Base-by-base conservation (phyloP, 2,113 vertebrate species). In the Osmerus mordax region DNA sequence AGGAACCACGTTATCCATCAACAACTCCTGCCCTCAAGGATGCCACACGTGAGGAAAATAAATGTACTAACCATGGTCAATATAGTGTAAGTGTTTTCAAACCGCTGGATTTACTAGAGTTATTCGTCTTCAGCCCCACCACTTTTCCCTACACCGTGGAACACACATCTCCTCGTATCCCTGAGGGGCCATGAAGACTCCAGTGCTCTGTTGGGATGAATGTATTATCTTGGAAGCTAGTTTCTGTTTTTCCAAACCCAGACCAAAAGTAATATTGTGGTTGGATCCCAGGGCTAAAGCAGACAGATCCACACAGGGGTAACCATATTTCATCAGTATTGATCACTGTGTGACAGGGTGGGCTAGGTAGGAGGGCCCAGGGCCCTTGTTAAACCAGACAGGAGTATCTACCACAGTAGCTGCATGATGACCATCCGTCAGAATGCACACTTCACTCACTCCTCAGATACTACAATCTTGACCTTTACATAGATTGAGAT, bases 1-100 rank as follows among this genome's bases (percentile, higher is more conserved):
- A 71, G 21, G 53, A 68, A 71, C 62, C 59, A 41, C 68, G 83
- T 79, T 70, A 78, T 79, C 77, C 74, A 74, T 74, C 71, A 61
- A 73, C 53, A 56, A 59, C 72, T 72, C 52, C 19, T 23, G 58
- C 28, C 52, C 14, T 65, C 59, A 18, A 9, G 13, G 14, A 80
- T 69, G 60, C 59, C 73, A 53, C 54, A 41, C 71, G 69, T 63
- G 47, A 55, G 61, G 14, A 25, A 25, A 25, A 25, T 25, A 25
- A 25, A 25, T 25, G 25, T 25, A 25, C 25, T 25, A 25, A 25
- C 25, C 25, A 25, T 25, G 25, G 25, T 25, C 25, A 25, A 25
- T 25, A 3, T 25, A 25, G 25, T 25, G 25, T 25, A 25, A 25
- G 25, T 28, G 25, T 28, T 28, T 28, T 28, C 25, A 28, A 28